Conservation (phyloP, 2,888 invertebrate genomes). For the Heliconius aoede region DNA sequence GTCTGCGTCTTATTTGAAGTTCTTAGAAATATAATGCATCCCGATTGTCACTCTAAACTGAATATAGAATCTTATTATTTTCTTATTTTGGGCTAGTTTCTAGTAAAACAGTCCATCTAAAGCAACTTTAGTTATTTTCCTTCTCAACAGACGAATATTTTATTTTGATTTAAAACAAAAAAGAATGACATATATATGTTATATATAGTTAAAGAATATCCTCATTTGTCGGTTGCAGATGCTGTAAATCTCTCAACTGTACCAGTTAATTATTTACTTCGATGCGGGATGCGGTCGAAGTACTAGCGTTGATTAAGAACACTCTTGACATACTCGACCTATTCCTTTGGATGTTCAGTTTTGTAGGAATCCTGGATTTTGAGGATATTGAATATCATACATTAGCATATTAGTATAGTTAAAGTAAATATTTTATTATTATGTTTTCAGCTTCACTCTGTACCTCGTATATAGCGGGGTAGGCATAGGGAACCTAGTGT, state of each 20-base stretch:
- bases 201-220: too few relatives aligned
- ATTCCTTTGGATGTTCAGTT: background rate
- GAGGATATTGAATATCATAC: background rate
- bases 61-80: too few relatives aligned
- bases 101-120: too few relatives aligned
- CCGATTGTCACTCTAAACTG: background rate
- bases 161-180: too few relatives aligned
- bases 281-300: constrained; percentile 5
- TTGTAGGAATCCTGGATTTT: background rate
- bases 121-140: too few relatives aligned
- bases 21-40: background rate
- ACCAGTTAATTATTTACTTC: constrained; percentile 14
- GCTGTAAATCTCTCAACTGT: constrained; percentile 6
- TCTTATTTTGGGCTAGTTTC: too few relatives aligned
- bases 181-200: too few relatives aligned
- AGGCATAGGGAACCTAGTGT: background rate
- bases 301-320: constrained; percentile 8
- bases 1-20: background rate
- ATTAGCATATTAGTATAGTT: background rate
- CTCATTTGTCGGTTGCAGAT: constrained; percentile 8
- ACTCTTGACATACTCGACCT: constrained; percentile 10
- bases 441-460: background rate
- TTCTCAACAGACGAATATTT: too few relatives aligned
- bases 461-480: background rate
- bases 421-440: background rate